These are phyloP conservation scores for Macrotus californicus DNA, from an alignment of 2,113 vertebrate genomes.

Conservation along the genomic window DNA sequence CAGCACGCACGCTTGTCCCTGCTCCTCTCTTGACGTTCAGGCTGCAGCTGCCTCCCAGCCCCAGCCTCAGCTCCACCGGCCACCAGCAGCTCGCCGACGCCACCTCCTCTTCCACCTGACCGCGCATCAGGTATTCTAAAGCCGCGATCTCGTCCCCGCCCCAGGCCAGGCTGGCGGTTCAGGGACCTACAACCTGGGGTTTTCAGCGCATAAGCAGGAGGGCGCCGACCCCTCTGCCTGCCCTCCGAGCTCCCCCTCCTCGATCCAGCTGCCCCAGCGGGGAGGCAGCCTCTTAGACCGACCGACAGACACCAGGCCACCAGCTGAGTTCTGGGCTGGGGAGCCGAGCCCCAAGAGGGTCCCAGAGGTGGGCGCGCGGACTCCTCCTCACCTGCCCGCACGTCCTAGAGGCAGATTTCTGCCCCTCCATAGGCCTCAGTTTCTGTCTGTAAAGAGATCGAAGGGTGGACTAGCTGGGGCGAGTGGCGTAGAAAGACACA, in stretches of 20 bases:
- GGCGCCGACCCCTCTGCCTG: neutral
- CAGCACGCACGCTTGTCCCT: neutral
- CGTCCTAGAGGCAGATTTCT: neutral
- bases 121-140: neutral
- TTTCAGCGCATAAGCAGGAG: neutral
- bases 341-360: neutral
- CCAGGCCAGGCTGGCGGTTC: neutral
- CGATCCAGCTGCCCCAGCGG: neutral
- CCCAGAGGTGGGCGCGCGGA: neutral
- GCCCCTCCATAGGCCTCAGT: neutral
- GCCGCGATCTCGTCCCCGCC: neutral
- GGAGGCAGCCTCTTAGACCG: neutral
- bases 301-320: neutral
- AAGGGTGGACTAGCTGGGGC: neutral
- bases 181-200: neutral
- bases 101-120: slow-evolving; percentile 27
- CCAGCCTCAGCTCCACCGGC: neutral
- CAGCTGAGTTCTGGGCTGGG: neutral
- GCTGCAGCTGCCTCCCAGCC: neutral
- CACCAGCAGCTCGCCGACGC: neutral
- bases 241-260: neutral
- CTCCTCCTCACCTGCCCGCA: slow-evolving; percentile 36
- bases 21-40: neutral
- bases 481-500: neutral
- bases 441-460: neutral